Evolutionary conservation across 2,888 invertebrate species (phyloP).

Genomic region (Drosophila niveifrons): DNA sequence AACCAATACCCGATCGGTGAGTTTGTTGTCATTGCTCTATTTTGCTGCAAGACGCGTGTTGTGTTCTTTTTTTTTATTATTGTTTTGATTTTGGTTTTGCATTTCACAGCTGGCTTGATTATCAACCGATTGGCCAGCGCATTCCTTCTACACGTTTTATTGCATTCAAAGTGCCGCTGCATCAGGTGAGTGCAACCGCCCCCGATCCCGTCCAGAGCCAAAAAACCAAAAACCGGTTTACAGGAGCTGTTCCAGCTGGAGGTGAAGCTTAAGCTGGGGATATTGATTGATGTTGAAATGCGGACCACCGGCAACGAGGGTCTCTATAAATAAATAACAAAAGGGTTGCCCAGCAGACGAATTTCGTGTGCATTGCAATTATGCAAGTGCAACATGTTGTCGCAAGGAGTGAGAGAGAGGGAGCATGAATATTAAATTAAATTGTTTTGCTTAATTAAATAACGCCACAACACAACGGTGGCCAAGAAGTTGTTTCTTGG

Average conservation of each 20-base stretch:
- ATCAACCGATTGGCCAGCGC: constrained; percentile 85
- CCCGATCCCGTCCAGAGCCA: neutral
- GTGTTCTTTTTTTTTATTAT: neutral
- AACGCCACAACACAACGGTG: constrained; percentile 55
- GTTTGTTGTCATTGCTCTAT: constrained; percentile 5
- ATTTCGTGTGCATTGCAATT: constrained; percentile 66
- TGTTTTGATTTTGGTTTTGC: neutral
- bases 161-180: constrained; percentile 87
- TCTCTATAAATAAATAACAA: constrained; percentile 76
- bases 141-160: constrained; percentile 87
- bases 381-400: constrained; percentile 71
- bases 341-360: constrained; percentile 33
- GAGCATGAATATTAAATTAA: constrained; percentile 81
- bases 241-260: constrained; percentile 28
- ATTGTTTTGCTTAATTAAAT: constrained; percentile 84
- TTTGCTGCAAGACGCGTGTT: neutral
- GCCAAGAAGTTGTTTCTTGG: constrained; percentile 32
- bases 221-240: constrained; percentile 67
- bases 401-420: constrained; percentile 1
- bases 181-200: constrained; percentile 79
- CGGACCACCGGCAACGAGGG: constrained; percentile 47
- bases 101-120: constrained; percentile 84
- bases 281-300: constrained; percentile 72
- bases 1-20: constrained; percentile 71
- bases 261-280: constrained; percentile 1